Conservation (phyloP, 2,797 vertebrate genomes). For the Melanotaenia maccullochi region DNA sequence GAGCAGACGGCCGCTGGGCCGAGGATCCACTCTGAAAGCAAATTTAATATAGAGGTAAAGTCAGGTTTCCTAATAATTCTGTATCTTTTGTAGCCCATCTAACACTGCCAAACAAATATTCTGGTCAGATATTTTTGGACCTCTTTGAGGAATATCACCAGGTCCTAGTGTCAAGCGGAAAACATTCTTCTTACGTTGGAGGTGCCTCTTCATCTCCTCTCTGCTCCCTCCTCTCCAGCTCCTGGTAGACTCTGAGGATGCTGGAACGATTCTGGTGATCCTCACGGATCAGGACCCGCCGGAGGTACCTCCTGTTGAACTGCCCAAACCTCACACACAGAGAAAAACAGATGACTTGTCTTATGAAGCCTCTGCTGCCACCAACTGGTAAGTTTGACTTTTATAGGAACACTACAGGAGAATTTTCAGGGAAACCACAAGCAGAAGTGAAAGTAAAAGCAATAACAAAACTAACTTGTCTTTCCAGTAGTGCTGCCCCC, state of each 20-base stretch:
- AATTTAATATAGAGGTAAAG: background rate
- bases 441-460: background rate
- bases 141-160: no score
- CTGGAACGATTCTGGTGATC: conserved; percentile 85
- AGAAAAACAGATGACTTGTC: conserved; percentile 1
- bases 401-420: background rate
- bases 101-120: background rate
- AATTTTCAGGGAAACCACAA: background rate
- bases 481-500: conserved; percentile 91
- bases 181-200: conserved; percentile 39
- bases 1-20: conserved; percentile 57
- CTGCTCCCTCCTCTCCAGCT: conserved; percentile 83
- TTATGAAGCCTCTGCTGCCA: conserved; percentile 61
- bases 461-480: conserved; percentile 82
- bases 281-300: conserved; percentile 85
- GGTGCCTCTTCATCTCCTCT: conserved; percentile 55
- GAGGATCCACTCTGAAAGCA: conserved; percentile 51
- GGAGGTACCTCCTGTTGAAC: conserved; percentile 87
- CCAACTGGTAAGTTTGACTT: conserved; percentile 48
- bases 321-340: conserved; percentile 79
- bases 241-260: conserved; percentile 87
- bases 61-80: no score
- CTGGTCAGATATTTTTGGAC: background rate
- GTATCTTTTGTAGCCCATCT: no score
- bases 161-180: no score